Evolutionary conservation across 2,797 vertebrate genomes (phyloP).

Genomic region (Dendrocincla tyrannina): DNA sequence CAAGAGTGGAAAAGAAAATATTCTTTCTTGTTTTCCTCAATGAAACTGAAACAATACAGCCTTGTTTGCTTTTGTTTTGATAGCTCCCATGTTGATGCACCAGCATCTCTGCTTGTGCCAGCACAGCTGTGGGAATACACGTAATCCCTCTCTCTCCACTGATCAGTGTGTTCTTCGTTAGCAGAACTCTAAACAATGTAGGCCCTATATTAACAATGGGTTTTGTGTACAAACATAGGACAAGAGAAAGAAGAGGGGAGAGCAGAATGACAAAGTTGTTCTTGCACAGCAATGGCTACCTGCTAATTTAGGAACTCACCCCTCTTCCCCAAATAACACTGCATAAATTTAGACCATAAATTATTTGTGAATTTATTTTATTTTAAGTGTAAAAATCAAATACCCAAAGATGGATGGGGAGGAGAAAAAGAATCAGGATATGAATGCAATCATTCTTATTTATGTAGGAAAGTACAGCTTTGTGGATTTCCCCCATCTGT

Average conservation of each 20-base stretch:
- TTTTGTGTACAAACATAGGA: not conserved
- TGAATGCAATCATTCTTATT: constrained; percentile 23
- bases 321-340: not conserved
- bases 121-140: constrained; percentile 62
- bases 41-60: constrained; percentile 20
- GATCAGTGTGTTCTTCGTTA: not conserved
- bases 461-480: constrained; percentile 21
- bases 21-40: not conserved
- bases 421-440: not conserved
- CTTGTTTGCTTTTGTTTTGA: constrained; percentile 55
- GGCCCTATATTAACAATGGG: constrained; percentile 2
- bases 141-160: not conserved
- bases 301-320: not conserved
- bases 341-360: not conserved
- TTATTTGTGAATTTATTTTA: not conserved
- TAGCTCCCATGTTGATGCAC: constrained; percentile 32
- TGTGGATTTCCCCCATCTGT: constrained; percentile 66
- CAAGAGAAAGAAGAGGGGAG: not conserved
- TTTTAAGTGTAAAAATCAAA: not conserved
- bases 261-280: not conserved
- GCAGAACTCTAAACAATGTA: constrained; percentile 11
- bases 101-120: constrained; percentile 46
- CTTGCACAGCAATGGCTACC: not conserved
- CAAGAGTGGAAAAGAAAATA: not conserved
- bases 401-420: not conserved